phyloP scores from a whole-genome alignment of 2,888 invertebrate species.

The Drosophila hawaiiensis region DNA sequence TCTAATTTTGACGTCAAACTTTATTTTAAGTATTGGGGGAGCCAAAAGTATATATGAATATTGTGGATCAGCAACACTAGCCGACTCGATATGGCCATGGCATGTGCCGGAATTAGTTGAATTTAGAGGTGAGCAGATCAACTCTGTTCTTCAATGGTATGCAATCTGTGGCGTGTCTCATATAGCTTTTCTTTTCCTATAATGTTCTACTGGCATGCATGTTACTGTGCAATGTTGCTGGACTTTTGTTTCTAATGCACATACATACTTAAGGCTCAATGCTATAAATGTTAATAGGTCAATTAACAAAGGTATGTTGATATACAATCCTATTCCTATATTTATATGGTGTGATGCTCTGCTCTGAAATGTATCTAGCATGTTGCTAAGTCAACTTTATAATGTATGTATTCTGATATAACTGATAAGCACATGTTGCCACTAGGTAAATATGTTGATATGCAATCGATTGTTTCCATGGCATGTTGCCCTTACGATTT shows the following conservation, averaged over 20 bases:
- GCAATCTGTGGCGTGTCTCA: not conserved
- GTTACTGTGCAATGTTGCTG: not conserved
- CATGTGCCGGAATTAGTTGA: not conserved
- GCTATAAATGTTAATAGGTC: no score
- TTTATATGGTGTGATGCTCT: not conserved
- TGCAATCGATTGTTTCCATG: not conserved
- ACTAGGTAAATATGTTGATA: not conserved
- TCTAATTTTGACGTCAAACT: not conserved
- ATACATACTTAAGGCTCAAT: not conserved
- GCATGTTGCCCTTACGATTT: not conserved
- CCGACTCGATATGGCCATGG: not conserved
- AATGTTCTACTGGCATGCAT: not conserved
- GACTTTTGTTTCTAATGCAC: accelerated
- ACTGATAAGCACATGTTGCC: not conserved
- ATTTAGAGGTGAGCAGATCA: not conserved
- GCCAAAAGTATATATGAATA: not conserved
- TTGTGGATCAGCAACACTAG: not conserved
- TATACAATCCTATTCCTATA: not conserved
- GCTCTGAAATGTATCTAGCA: not conserved
- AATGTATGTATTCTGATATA: not conserved
- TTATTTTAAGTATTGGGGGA: not conserved
- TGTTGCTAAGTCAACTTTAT: not conserved
- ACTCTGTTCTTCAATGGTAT: not conserved
- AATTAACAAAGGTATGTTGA: not conserved
- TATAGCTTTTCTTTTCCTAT: no score